phyloP scores from a whole-genome alignment of 1,140 invertebrate genomes.

The Eciton burchellii region DNA sequence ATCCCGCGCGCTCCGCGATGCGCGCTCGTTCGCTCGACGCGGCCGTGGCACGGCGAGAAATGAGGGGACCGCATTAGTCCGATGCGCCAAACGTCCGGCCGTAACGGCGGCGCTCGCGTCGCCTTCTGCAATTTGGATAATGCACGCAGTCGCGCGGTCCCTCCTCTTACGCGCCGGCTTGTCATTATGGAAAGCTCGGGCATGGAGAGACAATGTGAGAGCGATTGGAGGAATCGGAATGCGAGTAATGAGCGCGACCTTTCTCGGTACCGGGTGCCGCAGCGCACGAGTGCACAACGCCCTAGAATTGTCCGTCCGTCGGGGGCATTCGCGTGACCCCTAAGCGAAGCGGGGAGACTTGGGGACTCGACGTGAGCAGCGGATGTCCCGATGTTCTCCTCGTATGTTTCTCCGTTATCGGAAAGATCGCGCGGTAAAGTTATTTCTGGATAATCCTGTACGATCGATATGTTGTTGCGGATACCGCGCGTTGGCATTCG shows the following conservation, averaged over 20 bases:
- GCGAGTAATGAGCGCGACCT: conserved; percentile 20
- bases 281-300: background rate
- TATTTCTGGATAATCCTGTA: background rate
- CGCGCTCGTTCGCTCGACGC: background rate
- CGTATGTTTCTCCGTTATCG: too few species aligned
- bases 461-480: conserved; percentile 22
- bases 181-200: conserved; percentile 72
- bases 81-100: conserved; percentile 15
- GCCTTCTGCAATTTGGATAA: conserved; percentile 61
- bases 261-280: background rate
- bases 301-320: conserved; percentile 15
- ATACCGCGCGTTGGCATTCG: background rate
- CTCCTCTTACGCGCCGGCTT: conserved; percentile 57
- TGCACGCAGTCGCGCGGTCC: background rate
- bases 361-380: too few species aligned
- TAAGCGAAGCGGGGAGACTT: too few species aligned
- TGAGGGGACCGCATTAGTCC: background rate
- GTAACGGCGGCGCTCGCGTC: conserved; percentile 12
- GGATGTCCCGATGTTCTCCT: too few species aligned
- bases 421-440: too few species aligned
- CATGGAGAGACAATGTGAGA: conserved; percentile 54
- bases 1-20: conserved; percentile 4
- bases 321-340: background rate
- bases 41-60: background rate
- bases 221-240: conserved; percentile 52